These are phyloP conservation scores for Ctenomys sociabilis DNA, from an alignment of 2,113 vertebrate genomes.

Conservation along the genomic window DNA sequence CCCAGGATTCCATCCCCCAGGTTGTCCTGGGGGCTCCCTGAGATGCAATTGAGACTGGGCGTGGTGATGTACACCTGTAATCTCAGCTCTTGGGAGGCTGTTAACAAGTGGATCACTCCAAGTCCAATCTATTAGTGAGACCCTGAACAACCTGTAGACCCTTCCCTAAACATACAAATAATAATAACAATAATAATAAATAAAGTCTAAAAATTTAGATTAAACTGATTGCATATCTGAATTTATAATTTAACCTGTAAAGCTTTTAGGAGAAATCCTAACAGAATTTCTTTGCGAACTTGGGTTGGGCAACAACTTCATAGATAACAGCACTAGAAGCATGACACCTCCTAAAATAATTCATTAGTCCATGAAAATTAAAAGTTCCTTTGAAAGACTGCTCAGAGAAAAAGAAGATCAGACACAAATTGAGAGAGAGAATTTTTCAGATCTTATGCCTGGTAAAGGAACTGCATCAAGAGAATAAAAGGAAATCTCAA, in stretches of 20 bases:
- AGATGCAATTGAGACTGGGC: too few relatives aligned
- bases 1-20: too few relatives aligned
- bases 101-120: too few relatives aligned
- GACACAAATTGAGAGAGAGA: neutral
- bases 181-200: too few relatives aligned
- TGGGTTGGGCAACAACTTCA: neutral
- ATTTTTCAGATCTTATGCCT: neutral
- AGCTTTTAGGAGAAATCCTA: neutral
- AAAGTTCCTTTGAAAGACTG: neutral
- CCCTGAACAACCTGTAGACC: too few relatives aligned
- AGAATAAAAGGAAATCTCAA: neutral
- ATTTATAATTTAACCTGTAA: neutral
- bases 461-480: neutral
- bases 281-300: conserved; percentile 9
- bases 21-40: too few relatives aligned
- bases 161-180: too few relatives aligned
- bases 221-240: neutral
- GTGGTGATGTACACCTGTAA: too few relatives aligned
- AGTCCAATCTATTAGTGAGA: too few relatives aligned
- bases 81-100: too few relatives aligned
- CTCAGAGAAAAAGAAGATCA: neutral
- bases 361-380: neutral
- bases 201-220: neutral
- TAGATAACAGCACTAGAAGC: neutral
- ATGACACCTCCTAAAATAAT: neutral